Percentiles rank a stretch among this genome's conserved stretches.
These are phyloP conservation scores for Aptenodytes patagonicus DNA, from an alignment of 2,113 vertebrate genomes.

Conservation along the genomic window DNA sequence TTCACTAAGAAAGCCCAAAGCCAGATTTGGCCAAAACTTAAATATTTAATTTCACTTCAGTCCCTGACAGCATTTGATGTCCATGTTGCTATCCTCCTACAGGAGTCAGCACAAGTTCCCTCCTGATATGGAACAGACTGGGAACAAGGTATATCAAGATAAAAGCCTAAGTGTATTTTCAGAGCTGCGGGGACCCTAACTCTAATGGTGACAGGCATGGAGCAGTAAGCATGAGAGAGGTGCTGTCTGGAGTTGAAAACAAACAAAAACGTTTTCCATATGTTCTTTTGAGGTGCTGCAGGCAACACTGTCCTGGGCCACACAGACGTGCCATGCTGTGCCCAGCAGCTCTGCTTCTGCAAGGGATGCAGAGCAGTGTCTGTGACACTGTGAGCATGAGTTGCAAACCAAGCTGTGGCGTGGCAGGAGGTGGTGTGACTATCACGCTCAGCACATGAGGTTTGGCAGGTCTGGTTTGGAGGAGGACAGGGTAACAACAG, in stretches of 20 bases:
- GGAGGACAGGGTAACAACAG: background rate
- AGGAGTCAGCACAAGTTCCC: background rate
- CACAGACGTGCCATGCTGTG: rapidly evolving
- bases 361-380: background rate
- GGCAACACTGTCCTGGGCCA: background rate
- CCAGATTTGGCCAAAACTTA: background rate
- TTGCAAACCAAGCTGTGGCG: background rate
- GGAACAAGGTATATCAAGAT: too few relatives aligned
- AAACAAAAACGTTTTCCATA: background rate
- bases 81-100: background rate
- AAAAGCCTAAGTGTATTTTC: background rate
- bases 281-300: background rate
- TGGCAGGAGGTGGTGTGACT: background rate
- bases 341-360: background rate
- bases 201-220: background rate
- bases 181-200: background rate
- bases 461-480: background rate
- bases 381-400: background rate
- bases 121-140: background rate
- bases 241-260: background rate
- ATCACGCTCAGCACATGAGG: rapidly evolving
- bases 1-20: background rate
- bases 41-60: background rate
- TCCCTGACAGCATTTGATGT: background rate
- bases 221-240: background rate